Evolutionary conservation across 2,797 vertebrate species (phyloP).

Genomic region (Enteromius afrohamiltoni): DNA sequence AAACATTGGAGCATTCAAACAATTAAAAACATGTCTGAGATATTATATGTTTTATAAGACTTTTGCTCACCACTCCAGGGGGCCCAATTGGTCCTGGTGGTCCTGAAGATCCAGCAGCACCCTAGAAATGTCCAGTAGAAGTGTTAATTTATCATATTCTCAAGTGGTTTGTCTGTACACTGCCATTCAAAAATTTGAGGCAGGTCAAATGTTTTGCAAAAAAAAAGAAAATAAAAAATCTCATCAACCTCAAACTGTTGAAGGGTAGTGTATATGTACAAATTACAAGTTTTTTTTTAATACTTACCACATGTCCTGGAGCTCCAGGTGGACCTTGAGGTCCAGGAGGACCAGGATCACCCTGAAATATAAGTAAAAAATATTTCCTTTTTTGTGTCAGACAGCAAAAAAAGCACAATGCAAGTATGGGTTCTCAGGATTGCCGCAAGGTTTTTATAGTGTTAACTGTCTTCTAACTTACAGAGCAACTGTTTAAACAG

Average conservation of each 20-base stretch:
- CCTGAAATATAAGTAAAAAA: conserved; percentile 33
- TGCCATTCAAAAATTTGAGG: background rate
- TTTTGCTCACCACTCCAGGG: conserved; percentile 76
- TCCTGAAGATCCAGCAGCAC: conserved; percentile 76
- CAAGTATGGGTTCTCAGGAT: background rate
- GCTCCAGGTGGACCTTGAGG: conserved; percentile 60
- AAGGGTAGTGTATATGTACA: background rate
- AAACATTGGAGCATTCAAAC: conserved; percentile 1
- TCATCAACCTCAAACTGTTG: background rate
- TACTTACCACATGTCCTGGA: conserved; percentile 59
- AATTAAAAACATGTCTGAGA: conserved; percentile 14
- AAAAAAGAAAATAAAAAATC: background rate
- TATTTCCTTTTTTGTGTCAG: background rate
- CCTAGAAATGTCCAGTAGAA: conserved; percentile 66
- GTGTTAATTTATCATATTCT: background rate
- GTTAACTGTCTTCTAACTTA: background rate
- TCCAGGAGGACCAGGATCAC: conserved; percentile 56
- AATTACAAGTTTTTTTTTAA: background rate
- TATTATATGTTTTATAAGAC: conserved; percentile 6
- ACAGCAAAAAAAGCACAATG: background rate
- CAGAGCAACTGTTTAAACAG: background rate
- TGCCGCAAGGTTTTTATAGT: background rate
- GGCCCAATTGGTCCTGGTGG: conserved; percentile 80
- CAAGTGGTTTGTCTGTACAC: background rate
- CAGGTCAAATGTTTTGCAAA: background rate